These are phyloP conservation scores for Albula glossodonta DNA, from an alignment of 2,113 vertebrate genomes.

Conservation along the genomic window DNA sequence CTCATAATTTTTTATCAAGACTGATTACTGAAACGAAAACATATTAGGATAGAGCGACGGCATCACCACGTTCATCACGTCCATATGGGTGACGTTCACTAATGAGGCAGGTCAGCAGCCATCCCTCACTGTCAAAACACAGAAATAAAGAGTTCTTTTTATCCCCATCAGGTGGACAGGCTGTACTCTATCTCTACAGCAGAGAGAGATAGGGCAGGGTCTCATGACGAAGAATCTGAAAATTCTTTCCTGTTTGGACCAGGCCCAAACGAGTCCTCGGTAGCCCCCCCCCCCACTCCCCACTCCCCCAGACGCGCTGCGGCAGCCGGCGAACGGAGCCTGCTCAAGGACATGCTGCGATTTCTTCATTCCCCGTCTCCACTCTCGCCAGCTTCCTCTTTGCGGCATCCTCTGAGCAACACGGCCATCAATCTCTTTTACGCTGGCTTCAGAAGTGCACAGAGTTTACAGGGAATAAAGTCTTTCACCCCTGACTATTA, in stretches of 20 bases:
- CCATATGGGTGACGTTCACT: no score
- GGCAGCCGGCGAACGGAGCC: neutral
- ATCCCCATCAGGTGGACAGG: no score
- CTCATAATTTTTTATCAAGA: no score
- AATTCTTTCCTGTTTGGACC: no score
- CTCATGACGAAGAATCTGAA: no score
- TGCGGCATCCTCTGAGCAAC: neutral
- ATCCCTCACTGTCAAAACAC: no score
- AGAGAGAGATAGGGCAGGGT: neutral
- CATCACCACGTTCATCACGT: no score
- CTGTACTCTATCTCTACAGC: neutral
- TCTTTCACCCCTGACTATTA: constrained; percentile 16
- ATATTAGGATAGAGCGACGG: no score
- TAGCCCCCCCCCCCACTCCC: neutral
- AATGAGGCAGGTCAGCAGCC: no score
- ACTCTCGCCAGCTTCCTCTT: constrained; percentile 16
- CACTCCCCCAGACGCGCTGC: neutral
- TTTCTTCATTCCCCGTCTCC: constrained; percentile 17
- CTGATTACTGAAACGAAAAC: no score
- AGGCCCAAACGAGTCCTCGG: no score
- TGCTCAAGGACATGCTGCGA: constrained; percentile 27
- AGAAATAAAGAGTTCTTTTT: no score
- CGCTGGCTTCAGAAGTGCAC: constrained; percentile 24
- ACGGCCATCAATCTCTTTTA: constrained; percentile 38
- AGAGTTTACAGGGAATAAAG: constrained; percentile 31